Base-by-base conservation (phyloP, 2,797 vertebrate genomes). In the Fratercula arctica region DNA sequence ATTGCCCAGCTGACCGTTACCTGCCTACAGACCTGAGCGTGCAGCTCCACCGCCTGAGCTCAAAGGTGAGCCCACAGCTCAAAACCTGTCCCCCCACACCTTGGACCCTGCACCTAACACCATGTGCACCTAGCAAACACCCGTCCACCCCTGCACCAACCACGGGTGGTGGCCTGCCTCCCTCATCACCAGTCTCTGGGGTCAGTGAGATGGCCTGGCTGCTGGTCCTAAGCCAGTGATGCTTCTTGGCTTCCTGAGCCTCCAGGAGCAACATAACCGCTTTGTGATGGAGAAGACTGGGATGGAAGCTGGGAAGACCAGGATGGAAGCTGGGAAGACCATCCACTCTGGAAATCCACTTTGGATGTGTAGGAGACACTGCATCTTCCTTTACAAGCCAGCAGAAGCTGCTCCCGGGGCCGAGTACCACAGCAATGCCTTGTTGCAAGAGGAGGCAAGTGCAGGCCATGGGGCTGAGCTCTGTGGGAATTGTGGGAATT, bases 371-470 rank as follows among this genome's bases (percentile, higher is more conserved):
- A 54, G 41, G 31, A 78, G 81, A 68, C 15, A 10, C 39, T 20
- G 33, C 43, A 35, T 61, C 60, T 69, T 78, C 68, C 39, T 81
- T 53, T 39, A 2, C 2, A 72, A 73, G 11, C 10, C 82, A 91
- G 11, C 0, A 90, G 56, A 73, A 90, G 39, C 43, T 73, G 4
- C 72, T 76, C 50, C 57, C 24, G 69, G 39, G 70, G 57, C 84
- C 2, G 5, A 78, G 51, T 19, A 54, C 46, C 72, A 13, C 41
- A 87, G 46, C 66, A 14, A 16, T 10, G 24, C 56, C 64, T 69
- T 46, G 39, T 3, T 93, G 89, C 81, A 92, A 85, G 85, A 87
- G 64, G 35, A 95, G 48, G 73, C 87, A 92, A 85, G 60, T 29
- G 61, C 51, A 67, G 63, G 46, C 72, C 59, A 63, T 5, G 0